phyloP scores from a whole-genome alignment of 2,797 vertebrate genomes.

The Danio albolineatus region DNA sequence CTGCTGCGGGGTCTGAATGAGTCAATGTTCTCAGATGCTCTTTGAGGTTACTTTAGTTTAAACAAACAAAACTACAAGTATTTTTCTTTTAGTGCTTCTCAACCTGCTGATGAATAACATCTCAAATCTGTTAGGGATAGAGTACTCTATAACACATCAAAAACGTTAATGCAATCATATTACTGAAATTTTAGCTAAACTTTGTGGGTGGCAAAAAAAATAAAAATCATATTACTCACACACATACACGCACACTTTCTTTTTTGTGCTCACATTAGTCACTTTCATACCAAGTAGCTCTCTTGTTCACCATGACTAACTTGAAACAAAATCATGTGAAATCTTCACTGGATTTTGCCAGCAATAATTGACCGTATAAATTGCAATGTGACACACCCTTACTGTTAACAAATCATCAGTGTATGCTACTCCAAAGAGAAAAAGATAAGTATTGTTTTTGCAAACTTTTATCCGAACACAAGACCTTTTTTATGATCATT shows the following conservation, averaged over 20 bases:
- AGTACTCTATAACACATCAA: no score
- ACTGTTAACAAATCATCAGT: no score
- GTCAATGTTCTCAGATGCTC: neutral
- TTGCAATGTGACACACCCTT: no score
- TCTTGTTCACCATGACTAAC: neutral
- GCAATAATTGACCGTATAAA: neutral
- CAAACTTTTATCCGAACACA: neutral
- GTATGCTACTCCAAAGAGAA: no score
- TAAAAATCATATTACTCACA: no score
- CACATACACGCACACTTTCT: no score
- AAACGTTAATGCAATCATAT: neutral
- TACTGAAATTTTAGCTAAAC: neutral
- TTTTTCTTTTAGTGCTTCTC: neutral
- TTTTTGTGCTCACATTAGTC: neutral
- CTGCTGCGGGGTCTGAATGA: neutral
- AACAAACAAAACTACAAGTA: neutral
- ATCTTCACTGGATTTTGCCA: neutral
- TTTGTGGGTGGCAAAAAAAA: no score
- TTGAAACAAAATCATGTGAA: neutral
- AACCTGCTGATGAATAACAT: neutral
- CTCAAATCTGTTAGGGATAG: no score
- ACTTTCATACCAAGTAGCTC: neutral
- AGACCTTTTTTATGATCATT: neutral
- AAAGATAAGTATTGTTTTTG: no score
- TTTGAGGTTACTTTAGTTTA: conserved; percentile 1